phyloP scores from a whole-genome alignment of 35 echinoderm and acorn worm genomes.

The Heliocidaris erythrogramma region DNA sequence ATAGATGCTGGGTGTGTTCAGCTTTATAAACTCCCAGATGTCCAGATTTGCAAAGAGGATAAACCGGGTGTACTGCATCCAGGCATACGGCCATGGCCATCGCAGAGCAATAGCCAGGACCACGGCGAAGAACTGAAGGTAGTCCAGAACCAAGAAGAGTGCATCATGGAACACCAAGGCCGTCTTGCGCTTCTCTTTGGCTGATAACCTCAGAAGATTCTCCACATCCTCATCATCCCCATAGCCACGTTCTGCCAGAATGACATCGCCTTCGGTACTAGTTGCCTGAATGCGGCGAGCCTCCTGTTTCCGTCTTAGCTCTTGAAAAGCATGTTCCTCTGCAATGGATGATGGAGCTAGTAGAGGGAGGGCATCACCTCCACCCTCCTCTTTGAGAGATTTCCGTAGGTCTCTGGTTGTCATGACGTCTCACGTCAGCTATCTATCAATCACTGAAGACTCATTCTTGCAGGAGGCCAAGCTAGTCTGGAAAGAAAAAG shows the following conservation, averaged over 20 bases:
- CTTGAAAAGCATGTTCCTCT: constrained; percentile 53
- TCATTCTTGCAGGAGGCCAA: not conserved
- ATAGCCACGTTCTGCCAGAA: constrained; percentile 74
- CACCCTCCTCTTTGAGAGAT: constrained; percentile 50
- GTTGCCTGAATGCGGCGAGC: constrained; percentile 52
- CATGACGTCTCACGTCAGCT: not conserved
- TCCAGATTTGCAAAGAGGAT: constrained; percentile 82
- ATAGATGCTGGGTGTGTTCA: constrained; percentile 73
- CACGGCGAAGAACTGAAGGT: constrained; percentile 89
- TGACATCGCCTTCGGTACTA: constrained; percentile 69
- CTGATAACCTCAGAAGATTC: constrained; percentile 62
- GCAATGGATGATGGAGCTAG: constrained; percentile 39
- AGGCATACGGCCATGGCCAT: constrained; percentile 91
- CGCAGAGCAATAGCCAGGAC: constrained; percentile 79
- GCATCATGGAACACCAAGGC: constrained; percentile 80
- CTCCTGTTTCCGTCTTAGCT: constrained; percentile 69
- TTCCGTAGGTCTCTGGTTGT: constrained; percentile 23
- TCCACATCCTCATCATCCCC: constrained; percentile 71
- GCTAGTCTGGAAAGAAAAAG: not conserved
- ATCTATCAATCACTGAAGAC: not conserved
- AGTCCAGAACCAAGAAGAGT: constrained; percentile 72
- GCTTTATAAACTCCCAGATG: constrained; percentile 94
- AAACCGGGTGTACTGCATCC: constrained; percentile 73
- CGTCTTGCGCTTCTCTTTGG: constrained; percentile 80
- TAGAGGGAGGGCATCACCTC: constrained; percentile 71